Base-by-base conservation (phyloP, 2,113 vertebrate genomes). In the Vimba vimba region DNA sequence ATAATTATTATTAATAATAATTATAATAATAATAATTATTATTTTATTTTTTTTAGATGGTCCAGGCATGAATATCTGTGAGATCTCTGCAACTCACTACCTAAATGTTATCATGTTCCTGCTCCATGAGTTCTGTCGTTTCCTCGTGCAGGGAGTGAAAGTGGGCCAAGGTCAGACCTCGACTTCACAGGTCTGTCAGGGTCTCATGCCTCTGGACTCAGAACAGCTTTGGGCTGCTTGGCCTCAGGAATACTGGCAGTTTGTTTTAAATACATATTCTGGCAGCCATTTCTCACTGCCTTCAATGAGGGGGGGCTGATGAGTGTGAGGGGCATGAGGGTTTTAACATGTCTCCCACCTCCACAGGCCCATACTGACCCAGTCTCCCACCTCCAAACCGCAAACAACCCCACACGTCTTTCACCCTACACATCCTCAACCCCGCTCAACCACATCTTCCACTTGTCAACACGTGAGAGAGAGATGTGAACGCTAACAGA, bases 271-370 rank as follows among this genome's bases (percentile, higher is more conserved):
- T 83, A 73, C 79, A 68, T 59, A 73, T 83, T 83, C 85, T 81
- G 78, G 78, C 55, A 71, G 76, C 21, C 19, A 73, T 36, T 62
- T 62, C n/a, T 60, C 68, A 50, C 55, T 82, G 55, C 43, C 69
- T 39, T 69, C 15, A 39, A 81, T 81, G 33, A 21, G 60, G 75
- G 75, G 62, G 62, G 83, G 45, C 45, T 21, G 45, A 68, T 68
- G 55, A 73, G 36, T 64, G 64, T 66, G 57, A 76, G 30, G 79
- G 33, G 69, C 60, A 36, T 0, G 4, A 9, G 39, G 77, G 66
- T 74, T 85, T 39, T 73, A 86, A 82, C 85, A 82, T 75, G 79
- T 82, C 79, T 82, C 78, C 55, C 85, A 86, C 85, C 66, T 86
- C 36, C 64, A 76, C 64, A 80, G 64, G 64, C 85, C 66, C 57